phyloP scores from a whole-genome alignment of 2,888 invertebrate species.

The Marronus borbonicus region DNA sequence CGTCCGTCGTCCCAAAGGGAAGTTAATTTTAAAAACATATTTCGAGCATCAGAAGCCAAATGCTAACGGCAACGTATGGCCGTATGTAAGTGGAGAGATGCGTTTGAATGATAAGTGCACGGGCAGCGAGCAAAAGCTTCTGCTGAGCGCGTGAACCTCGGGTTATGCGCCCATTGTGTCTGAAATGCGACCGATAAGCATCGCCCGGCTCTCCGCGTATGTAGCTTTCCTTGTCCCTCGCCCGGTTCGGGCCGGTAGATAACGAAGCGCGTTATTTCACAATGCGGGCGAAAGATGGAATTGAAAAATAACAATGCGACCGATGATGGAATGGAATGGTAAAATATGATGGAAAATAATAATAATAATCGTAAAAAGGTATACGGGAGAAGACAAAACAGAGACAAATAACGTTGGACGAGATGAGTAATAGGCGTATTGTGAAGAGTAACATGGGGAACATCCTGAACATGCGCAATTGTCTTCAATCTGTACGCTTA shows the following conservation, averaged over 20 bases:
- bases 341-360: conserved; percentile 17
- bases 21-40: conserved; percentile 39
- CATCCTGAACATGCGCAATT: too few relatives aligned
- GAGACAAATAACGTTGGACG: conserved; percentile 11
- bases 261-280: conserved; percentile 53
- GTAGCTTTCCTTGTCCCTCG: too few relatives aligned
- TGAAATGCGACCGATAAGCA: conserved; percentile 67
- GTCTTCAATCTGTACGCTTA: too few relatives aligned
- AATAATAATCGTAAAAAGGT: background rate
- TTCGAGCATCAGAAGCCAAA: conserved; percentile 29
- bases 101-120: conserved; percentile 29
- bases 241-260: conserved; percentile 55
- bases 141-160: conserved; percentile 50
- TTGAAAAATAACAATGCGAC: conserved; percentile 25
- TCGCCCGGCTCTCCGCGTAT: conserved; percentile 60
- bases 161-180: conserved; percentile 63
- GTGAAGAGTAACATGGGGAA: too few relatives aligned
- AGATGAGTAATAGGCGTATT: conserved; percentile 5
- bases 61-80: background rate
- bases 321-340: conserved; percentile 14
- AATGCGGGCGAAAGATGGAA: conserved; percentile 4
- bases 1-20: background rate
- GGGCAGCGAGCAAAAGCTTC: conserved; percentile 43
- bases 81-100: conserved; percentile 15
- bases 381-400: conserved; percentile 10